These are phyloP conservation scores for Hydropsyche betteni DNA, from an alignment of 2,888 invertebrate genomes.

Conservation along the genomic window DNA sequence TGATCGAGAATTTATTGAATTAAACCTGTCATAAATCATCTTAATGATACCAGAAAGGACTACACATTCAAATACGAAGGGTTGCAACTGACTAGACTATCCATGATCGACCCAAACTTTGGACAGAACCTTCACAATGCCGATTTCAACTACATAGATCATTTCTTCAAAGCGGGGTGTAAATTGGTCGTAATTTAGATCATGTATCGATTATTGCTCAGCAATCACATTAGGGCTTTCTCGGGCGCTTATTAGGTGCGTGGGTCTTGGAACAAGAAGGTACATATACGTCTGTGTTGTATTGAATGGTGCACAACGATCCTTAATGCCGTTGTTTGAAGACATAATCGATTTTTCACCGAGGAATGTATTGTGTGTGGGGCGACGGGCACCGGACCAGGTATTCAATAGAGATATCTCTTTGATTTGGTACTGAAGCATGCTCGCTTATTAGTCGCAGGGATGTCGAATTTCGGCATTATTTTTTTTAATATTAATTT, in stretches of 20 bases:
- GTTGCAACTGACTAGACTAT: too few species aligned
- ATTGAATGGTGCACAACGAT: conserved; percentile 16
- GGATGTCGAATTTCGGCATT: not conserved
- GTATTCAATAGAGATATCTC: conserved; percentile 39
- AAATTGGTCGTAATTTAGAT: conserved; percentile 4
- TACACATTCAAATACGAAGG: too few species aligned
- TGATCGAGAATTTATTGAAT: conserved; percentile 39
- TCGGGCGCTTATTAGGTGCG: conserved; percentile 27
- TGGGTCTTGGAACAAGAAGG: conserved; percentile 21
- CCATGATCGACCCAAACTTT: too few species aligned
- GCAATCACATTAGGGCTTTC: conserved; percentile 19
- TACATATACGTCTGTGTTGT: not conserved
- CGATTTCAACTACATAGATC: too few species aligned
- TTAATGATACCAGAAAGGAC: conserved; percentile 22
- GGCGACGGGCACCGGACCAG: conserved; percentile 25
- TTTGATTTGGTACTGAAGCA: conserved; percentile 36
- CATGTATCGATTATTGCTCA: conserved; percentile 18
- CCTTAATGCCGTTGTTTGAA: conserved; percentile 38
- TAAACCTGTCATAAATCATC: conserved; percentile 35
- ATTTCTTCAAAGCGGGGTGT: too few species aligned
- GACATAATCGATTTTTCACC: conserved; percentile 39
- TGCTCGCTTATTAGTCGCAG: conserved; percentile 30
- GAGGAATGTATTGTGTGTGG: conserved; percentile 39
- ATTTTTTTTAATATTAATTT: too few species aligned
- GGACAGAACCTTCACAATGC: too few species aligned